Conservation (phyloP, 2,888 invertebrate genomes). For the Andrena praecox region DNA sequence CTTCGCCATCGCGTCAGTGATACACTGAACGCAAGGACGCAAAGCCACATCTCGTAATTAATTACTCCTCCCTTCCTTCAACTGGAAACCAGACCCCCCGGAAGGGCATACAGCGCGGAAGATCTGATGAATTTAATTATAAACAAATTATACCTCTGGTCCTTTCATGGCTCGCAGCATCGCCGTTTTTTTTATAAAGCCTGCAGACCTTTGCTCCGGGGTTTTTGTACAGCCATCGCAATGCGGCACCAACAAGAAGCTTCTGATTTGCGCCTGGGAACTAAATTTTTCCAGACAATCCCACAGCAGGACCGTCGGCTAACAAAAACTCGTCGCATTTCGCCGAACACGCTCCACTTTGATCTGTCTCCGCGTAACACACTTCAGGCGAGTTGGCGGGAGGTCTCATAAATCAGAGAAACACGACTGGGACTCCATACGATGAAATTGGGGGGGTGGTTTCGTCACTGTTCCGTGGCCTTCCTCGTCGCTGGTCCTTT, state of each 20-base stretch:
- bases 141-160: slow-evolving; percentile 13
- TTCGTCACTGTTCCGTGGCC: slow-evolving; percentile 41
- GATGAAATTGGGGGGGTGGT: slow-evolving; percentile 59
- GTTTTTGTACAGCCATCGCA: not conserved
- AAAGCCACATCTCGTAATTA: slow-evolving; percentile 28
- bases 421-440: slow-evolving; percentile 44
- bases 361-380: slow-evolving; percentile 27
- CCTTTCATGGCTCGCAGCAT: not conserved
- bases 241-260: not conserved
- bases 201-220: not conserved
- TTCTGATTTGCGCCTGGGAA: not conserved
- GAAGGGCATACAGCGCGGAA: not conserved
- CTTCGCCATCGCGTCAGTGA: not conserved
- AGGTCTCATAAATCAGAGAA: slow-evolving; percentile 66
- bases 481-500: not conserved
- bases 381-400: slow-evolving; percentile 36
- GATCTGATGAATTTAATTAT: slow-evolving; percentile 31
- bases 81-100: not conserved
- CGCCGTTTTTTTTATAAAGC: not conserved
- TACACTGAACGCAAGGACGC: not conserved
- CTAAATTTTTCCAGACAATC: not conserved
- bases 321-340: slow-evolving; percentile 30
- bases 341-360: slow-evolving; percentile 29
- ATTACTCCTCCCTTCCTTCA: slow-evolving; percentile 19
- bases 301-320: not conserved